phyloP scores from a whole-genome alignment of 2,888 invertebrate species.

The Platycheirus rosarum region DNA sequence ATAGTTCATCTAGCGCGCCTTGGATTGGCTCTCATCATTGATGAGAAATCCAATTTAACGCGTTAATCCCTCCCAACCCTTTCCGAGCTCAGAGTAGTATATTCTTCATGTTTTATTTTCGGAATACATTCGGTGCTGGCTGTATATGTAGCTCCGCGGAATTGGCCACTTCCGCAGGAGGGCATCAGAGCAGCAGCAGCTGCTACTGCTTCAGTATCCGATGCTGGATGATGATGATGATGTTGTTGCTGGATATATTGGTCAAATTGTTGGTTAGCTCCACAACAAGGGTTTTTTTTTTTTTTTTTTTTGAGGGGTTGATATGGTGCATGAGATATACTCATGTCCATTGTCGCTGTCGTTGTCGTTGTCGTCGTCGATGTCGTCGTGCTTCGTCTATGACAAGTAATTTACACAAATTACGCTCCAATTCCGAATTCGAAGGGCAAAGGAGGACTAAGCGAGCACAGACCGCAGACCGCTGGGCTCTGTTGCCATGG shows the following conservation, averaged over 20 bases:
- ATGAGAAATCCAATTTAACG: slow-evolving; percentile 73
- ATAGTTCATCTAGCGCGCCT: background rate
- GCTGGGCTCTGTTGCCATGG: background rate
- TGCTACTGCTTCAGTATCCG: slow-evolving; percentile 33
- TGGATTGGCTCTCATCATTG: slow-evolving; percentile 52
- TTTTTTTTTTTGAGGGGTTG: background rate
- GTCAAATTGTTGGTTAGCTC: slow-evolving; percentile 38
- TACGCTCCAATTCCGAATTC: slow-evolving; percentile 68
- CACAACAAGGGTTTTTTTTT: background rate
- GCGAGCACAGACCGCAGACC: slow-evolving; percentile 48
- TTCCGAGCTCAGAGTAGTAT: slow-evolving; percentile 14
- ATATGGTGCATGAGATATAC: slow-evolving; percentile 39
- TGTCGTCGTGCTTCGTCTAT: slow-evolving; percentile 70
- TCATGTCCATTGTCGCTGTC: slow-evolving; percentile 65
- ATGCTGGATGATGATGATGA: slow-evolving; percentile 32
- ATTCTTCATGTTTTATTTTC: slow-evolving; percentile 44
- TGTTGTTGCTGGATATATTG: slow-evolving; percentile 46
- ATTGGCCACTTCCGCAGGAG: slow-evolving; percentile 74
- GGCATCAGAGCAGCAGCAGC: slow-evolving; percentile 45
- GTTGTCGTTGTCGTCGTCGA: slow-evolving; percentile 46
- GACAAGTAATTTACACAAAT: slow-evolving; percentile 74
- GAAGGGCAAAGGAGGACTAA: slow-evolving; percentile 8
- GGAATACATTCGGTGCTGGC: background rate
- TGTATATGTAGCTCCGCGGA: slow-evolving; percentile 38
- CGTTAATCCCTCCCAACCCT: slow-evolving; percentile 70